phyloP scores from a whole-genome alignment of 92 coral and sea anemone species.

The Ricordea florida region DNA sequence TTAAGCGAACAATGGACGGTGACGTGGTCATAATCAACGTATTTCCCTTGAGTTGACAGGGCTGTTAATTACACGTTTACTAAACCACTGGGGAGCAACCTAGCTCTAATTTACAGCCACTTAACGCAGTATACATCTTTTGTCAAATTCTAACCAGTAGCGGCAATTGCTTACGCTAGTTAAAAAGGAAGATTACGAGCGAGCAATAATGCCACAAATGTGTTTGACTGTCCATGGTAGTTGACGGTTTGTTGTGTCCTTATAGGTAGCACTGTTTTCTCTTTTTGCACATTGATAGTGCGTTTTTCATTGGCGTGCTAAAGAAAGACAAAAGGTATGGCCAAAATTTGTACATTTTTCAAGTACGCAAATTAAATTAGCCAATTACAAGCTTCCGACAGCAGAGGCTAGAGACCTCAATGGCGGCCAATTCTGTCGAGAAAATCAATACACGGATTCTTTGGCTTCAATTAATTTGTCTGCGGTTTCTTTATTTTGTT shows the following conservation, averaged over 20 bases:
- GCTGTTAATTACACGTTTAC: not conserved
- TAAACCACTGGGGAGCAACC: conserved; percentile 1
- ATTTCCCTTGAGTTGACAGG: not conserved
- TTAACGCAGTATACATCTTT: not conserved
- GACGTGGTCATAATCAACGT: not conserved
- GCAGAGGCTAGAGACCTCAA: not conserved
- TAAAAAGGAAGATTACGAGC: too few species aligned
- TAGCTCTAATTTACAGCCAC: not conserved
- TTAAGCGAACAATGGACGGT: not conserved
- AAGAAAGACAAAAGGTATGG: not conserved
- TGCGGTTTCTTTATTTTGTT: not conserved
- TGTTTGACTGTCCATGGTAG: not conserved
- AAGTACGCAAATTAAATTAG: conserved; percentile 3
- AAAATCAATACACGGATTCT: not conserved
- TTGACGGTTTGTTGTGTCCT: not conserved
- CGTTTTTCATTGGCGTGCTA: not conserved
- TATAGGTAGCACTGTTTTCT: not conserved
- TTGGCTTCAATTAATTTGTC: not conserved
- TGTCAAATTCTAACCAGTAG: too few species aligned
- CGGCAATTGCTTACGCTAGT: too few species aligned
- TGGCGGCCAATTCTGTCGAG: not conserved
- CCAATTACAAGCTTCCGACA: conserved; percentile 16
- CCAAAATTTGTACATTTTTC: conserved; percentile 16
- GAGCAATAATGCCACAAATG: not conserved
- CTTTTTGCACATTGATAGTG: not conserved